Conservation (phyloP, 2,888 invertebrate genomes). For the Leptopilina myrica region DNA sequence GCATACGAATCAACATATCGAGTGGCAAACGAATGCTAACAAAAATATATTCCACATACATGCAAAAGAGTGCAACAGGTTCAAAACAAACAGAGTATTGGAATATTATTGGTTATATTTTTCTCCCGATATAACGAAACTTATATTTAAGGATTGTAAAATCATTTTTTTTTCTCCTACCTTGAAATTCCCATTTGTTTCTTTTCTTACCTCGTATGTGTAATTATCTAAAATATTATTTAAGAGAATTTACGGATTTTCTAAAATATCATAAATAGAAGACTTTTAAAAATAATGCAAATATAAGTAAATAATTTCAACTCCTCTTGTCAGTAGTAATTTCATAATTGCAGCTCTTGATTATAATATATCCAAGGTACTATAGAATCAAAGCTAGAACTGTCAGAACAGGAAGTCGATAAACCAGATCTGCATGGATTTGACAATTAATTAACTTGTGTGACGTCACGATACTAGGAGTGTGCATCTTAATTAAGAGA, state of each 20-base stretch:
- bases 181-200: background rate
- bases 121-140: background rate
- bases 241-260: too few species aligned
- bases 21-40: constrained; percentile 21
- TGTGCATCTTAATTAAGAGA: background rate
- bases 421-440: background rate
- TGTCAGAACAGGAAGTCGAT: background rate
- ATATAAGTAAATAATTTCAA: background rate
- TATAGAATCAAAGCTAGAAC: constrained; percentile 5
- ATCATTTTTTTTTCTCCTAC: background rate
- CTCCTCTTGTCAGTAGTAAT: background rate
- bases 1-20: constrained; percentile 8
- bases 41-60: constrained; percentile 1
- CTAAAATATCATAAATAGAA: too few species aligned
- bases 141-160: background rate
- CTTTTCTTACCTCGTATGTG: too few species aligned
- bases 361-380: background rate
- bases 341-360: background rate
- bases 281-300: too few species aligned
- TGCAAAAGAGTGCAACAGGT: constrained; percentile 29
- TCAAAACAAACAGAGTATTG: constrained; percentile 20
- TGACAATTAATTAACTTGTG: constrained; percentile 11
- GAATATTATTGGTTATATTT: constrained; percentile 2
- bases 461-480: background rate
- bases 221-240: too few species aligned